A percentile compares a stretch with the other conserved stretches of the same genome.
These are phyloP conservation scores for Corvus moneduloides DNA, from an alignment of 2,113 vertebrate species.

Conservation along the genomic window DNA sequence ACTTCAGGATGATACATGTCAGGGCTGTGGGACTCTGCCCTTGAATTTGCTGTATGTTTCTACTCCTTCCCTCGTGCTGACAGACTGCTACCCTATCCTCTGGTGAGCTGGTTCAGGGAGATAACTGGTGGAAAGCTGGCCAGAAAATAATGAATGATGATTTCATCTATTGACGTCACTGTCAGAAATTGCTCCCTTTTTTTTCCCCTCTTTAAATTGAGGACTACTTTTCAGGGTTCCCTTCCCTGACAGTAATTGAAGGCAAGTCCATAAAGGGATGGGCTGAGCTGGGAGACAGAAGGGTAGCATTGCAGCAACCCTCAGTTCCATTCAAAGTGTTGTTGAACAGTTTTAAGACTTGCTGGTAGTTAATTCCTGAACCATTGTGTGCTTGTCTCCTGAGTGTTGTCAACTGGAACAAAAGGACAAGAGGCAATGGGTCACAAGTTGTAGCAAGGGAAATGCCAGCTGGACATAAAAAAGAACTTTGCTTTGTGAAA, in stretches of 20 bases:
- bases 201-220: background rate
- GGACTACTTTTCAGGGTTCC: background rate
- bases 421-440: background rate
- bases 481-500: background rate
- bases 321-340: background rate
- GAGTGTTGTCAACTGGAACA: background rate
- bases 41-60: background rate
- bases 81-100: rapidly evolving
- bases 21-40: background rate
- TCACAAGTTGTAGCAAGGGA: background rate
- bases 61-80: background rate
- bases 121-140: background rate
- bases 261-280: background rate
- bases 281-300: background rate
- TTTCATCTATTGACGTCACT: background rate
- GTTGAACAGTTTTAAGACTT: background rate
- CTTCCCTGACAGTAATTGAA: background rate
- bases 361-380: background rate
- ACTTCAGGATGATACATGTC: background rate
- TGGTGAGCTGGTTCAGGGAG: background rate
- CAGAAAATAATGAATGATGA: background rate
- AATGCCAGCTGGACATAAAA: background rate
- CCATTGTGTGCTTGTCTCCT: background rate
- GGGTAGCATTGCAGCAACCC: background rate
- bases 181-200: background rate